Base-by-base conservation (phyloP, 2,113 vertebrate genomes). In the Steatornis caripensis region DNA sequence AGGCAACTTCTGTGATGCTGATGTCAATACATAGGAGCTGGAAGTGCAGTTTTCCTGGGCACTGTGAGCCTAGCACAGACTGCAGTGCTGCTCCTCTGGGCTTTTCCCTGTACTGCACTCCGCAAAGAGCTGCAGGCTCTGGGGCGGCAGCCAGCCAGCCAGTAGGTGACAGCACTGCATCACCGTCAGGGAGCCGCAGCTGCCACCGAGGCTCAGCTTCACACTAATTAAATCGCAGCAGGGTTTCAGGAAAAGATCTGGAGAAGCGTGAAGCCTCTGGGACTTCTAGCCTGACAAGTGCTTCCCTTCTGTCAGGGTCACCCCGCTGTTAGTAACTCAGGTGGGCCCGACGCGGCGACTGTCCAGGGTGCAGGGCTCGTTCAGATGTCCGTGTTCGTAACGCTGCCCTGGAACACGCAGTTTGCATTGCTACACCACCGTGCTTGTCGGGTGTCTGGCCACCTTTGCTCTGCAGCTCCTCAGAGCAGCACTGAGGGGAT, bases 121-220 rank as follows among this genome's bases (percentile, higher is more conserved):
- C 0, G 20, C 87, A 30, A 8, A 71, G 92, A 87, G 55, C 82
- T 32, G 15, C 79, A 22, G 86, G 92, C 86, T 21, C 78, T 32
- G 64, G 45, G 26, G 21, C 19, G 2, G 48, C 43, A 45, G 41
- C n/a, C 12, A 58, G 41, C n/a, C 12, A 58, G 93, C 97, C 97
- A 22, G 90, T 68, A 98, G 98, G 94, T 89, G 98, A 96, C 97
- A 96, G 98, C 96, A 97, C 92, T 53, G 65, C 66, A 86, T 95
- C 91, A 3, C 46, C 1, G 2, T 72, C 76, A 11, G 58, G 5
- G 69, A 70, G 80, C 86, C 2, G 5, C 55, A n/a, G 87, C 88
- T 69, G 71, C 77, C 54, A 6, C 88, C 29, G 1, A 4, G 49
- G 24, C 54, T 64, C 78, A 3, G 57, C 77, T 62, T 61, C 11